Evolutionary conservation across 2,113 vertebrate species (phyloP).

Genomic region (Eira barbara): DNA sequence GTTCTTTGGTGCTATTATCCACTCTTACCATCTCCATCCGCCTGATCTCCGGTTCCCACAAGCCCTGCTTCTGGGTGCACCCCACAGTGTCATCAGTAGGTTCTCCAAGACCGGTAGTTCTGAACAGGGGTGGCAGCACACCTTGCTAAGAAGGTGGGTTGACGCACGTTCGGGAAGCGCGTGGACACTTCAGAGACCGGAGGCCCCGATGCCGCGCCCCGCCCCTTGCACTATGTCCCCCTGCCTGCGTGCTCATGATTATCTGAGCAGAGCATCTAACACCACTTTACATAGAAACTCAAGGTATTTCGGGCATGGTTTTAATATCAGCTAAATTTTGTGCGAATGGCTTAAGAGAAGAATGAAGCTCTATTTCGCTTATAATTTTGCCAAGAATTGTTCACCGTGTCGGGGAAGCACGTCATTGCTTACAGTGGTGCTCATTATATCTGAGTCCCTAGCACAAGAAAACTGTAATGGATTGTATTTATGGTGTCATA

Average conservation of each 20-base stretch:
- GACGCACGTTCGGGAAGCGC: not conserved
- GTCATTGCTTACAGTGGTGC: not conserved
- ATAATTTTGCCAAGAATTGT: not conserved
- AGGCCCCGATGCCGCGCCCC: not conserved
- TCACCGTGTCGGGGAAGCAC: not conserved
- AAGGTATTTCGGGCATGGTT: not conserved
- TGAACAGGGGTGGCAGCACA: rapidly evolving
- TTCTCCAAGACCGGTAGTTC: not conserved
- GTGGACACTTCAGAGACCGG: not conserved
- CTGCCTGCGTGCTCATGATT: not conserved
- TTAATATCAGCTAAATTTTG: not conserved
- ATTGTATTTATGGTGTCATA: not conserved
- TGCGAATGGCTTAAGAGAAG: not conserved
- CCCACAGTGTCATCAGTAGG: not conserved
- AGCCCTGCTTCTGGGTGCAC: not conserved
- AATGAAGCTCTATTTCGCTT: not conserved
- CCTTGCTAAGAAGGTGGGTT: not conserved
- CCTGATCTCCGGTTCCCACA: not conserved
- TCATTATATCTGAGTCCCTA: not conserved
- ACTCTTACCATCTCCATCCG: no score
- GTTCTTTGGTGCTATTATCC: not conserved
- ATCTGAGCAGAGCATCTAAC: not conserved
- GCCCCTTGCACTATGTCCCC: not conserved
- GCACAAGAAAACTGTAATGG: not conserved
- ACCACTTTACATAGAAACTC: not conserved